Percentiles rank a stretch among this genome's conserved stretches.
These are phyloP conservation scores for Margaritifera margaritifera DNA, from an alignment of 2,888 invertebrate genomes.

Conservation along the genomic window DNA sequence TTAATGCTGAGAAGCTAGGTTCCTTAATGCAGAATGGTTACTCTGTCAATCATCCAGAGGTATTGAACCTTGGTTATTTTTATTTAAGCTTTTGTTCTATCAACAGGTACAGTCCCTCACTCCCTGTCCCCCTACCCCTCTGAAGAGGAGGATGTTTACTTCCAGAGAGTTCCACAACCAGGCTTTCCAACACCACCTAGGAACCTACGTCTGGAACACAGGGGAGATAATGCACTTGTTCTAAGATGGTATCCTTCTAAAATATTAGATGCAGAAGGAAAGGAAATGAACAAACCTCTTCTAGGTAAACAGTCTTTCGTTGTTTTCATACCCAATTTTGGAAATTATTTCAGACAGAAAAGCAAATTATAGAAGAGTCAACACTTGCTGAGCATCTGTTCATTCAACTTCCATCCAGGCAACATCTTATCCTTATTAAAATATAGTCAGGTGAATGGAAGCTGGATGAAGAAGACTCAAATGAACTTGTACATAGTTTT, in stretches of 20 bases:
- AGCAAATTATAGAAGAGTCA: too few relatives aligned
- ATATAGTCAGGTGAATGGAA: too few relatives aligned
- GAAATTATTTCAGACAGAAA: too few relatives aligned
- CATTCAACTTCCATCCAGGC: too few relatives aligned
- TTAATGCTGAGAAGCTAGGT: too few relatives aligned
- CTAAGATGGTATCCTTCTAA: conserved; percentile 63
- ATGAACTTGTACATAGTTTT: too few relatives aligned
- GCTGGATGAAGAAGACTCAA: too few relatives aligned
- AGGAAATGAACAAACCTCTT: conserved; percentile 52
- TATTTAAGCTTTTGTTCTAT: conserved; percentile 1
- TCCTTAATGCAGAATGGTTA: too few relatives aligned
- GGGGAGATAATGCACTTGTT: conserved; percentile 52
- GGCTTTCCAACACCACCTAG: conserved; percentile 67
- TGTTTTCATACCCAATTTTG: too few relatives aligned
- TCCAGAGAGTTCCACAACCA: conserved; percentile 51
- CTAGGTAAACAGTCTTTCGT: conserved; percentile 45
- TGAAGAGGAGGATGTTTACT: conserved; percentile 61
- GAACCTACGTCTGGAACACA: conserved; percentile 53
- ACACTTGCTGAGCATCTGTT: too few relatives aligned
- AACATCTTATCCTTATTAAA: too few relatives aligned
- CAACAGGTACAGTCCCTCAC: conserved; percentile 58
- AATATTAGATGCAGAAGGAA: conserved; percentile 46
- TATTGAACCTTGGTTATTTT: neutral
- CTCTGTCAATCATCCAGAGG: too few relatives aligned
- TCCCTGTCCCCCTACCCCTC: conserved; percentile 65